Conservation (phyloP, 2,113 vertebrate genomes). For the Neolamprologus devosi region DNA sequence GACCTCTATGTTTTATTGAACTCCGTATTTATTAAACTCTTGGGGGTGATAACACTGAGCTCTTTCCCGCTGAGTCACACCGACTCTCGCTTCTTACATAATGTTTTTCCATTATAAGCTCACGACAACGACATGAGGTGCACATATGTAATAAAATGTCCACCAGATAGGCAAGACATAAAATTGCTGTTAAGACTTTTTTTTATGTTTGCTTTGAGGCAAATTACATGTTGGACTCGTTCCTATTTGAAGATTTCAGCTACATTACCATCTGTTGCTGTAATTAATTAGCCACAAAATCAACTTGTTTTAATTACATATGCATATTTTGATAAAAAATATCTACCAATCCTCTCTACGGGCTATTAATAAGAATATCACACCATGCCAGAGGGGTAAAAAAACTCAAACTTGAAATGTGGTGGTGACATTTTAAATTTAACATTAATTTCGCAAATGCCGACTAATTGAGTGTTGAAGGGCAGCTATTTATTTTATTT, state of each 20-base stretch:
- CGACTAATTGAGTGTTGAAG: not conserved
- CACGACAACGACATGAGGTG: not conserved
- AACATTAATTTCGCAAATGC: not conserved
- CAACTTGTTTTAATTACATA: not conserved
- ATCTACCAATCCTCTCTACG: not conserved
- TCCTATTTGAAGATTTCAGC: not conserved
- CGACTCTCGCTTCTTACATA: not conserved
- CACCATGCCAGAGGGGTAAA: not conserved
- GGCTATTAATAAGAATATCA: not conserved
- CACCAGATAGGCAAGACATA: not conserved
- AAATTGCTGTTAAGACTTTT: not conserved
- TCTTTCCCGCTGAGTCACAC: conserved; percentile 14
- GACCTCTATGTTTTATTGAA: conserved; percentile 26
- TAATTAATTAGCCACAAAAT: not conserved
- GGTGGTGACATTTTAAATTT: not conserved
- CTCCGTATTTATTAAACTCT: conserved; percentile 20
- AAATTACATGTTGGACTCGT: not conserved
- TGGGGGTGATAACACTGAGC: conserved; percentile 1
- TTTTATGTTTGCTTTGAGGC: not conserved
- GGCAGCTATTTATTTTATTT: not conserved
- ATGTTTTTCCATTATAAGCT: not conserved
- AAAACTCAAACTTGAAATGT: not conserved
- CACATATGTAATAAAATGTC: not conserved
- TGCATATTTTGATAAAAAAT: not conserved
- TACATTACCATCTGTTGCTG: conserved; percentile 1